phyloP scores from a whole-genome alignment of 1,140 invertebrate species.

The Brachionus calyciflorus region DNA sequence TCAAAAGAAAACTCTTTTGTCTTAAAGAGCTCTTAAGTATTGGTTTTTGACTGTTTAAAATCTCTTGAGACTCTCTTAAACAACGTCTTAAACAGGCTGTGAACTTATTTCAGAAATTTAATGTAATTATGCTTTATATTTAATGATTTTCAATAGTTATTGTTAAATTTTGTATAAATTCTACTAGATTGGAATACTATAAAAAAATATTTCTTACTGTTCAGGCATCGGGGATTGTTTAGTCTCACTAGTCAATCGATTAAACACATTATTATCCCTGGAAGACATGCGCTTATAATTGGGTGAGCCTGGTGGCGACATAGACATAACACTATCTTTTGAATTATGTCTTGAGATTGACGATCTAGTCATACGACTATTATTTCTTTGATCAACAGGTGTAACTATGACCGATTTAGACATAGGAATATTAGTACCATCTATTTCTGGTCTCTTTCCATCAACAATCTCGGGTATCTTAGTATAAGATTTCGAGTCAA shows the following conservation, averaged over 20 bases:
- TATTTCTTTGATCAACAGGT: not conserved
- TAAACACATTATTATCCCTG: slow-evolving; percentile 74
- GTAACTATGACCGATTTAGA: slow-evolving; percentile 16
- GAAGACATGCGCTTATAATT: slow-evolving; percentile 57
- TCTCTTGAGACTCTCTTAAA: no score
- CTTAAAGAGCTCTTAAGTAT: no score
- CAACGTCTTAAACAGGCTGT: no score
- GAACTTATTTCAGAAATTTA: no score
- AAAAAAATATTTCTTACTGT: not conserved
- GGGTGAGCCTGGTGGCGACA: slow-evolving; percentile 55
- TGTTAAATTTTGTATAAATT: no score
- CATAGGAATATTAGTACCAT: not conserved
- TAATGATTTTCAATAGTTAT: not conserved
- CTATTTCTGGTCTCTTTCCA: not conserved
- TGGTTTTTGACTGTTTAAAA: no score
- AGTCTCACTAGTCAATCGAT: slow-evolving; percentile 70
- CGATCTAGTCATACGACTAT: slow-evolving; percentile 19
- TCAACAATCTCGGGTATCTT: slow-evolving; percentile 37
- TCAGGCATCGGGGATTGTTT: slow-evolving; percentile 52
- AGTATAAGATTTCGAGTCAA: slow-evolving; percentile 43
- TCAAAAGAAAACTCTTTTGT: no score
- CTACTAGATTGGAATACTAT: no score
- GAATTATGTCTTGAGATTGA: slow-evolving; percentile 35
- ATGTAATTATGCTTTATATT: no score
- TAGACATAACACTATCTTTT: slow-evolving; percentile 46